Evolutionary conservation across 2,113 vertebrate genomes (phyloP), one percentile per base, ranked within the genome.

Genomic region (Oreochromis niloticus): DNA sequence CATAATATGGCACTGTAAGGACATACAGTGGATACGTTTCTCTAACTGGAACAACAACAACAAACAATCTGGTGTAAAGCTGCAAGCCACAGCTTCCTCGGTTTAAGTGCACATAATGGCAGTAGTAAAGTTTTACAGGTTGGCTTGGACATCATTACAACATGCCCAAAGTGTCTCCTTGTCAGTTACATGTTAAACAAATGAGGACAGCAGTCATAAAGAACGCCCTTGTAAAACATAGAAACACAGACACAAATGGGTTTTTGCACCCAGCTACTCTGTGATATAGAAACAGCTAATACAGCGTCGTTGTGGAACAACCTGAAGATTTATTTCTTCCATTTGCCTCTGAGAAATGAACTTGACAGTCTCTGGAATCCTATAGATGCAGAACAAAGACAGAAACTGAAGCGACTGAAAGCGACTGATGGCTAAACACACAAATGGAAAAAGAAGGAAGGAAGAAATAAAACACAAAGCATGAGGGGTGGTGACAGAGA

Each of bases 101-200:
- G 57, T 94, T 94, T 94, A 95, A 95, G 91, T 93, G 92, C 93
- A 94, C 92, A 89, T 96, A 95, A 96, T 93, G 88, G 90, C 85
- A 81, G 93, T 87, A 90, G 94, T 96, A 95, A 96, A 96, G 82
- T 94, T 95, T 96, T 95, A 96, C 94, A 94, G 91, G 93, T 95
- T 46, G 22, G 81, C 91, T 88, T 92, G 83, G 85, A 95, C 92
- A 95, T 94, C 93, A 94, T 95, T 95, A 94, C 86, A 59, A 88
- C 50, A 85, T 84, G 84, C 88, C 87, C 50, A 85, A 90, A 82
- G 85, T 84, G 88, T 86, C 85, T 83, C 75, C 88, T 87, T 96
- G 88, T 92, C 94, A 93, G 87, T 93, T 89, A 85, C 86, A 88
- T 91, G 91, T 89, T 87, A 91, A 94, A 93, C 90, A 93, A 94